Evolutionary conservation across 2,113 vertebrate genomes (phyloP).

Genomic region (Elanus axillaris): DNA sequence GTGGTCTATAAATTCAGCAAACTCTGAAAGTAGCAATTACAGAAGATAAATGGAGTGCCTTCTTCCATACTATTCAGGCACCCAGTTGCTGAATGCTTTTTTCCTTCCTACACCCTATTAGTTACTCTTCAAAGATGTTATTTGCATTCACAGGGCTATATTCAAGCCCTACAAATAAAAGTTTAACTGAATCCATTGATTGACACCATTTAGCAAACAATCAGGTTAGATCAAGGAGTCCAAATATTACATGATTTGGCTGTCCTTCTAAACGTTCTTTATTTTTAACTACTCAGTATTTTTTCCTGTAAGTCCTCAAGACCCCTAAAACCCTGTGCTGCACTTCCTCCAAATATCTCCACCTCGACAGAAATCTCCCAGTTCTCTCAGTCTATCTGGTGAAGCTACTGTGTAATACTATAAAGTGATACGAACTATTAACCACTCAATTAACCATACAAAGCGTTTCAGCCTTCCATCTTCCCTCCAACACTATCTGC

Average conservation of each 20-base stretch:
- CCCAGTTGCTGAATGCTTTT: background rate
- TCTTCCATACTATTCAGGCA: background rate
- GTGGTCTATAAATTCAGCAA: background rate
- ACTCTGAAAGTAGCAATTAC: background rate
- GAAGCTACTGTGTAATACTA: background rate
- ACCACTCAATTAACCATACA: background rate
- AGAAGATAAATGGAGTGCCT: background rate
- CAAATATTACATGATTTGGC: background rate
- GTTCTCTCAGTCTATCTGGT: background rate
- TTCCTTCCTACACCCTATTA: background rate
- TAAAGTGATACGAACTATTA: background rate
- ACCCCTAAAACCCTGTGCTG: background rate
- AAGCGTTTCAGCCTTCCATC: background rate
- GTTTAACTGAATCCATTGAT: background rate
- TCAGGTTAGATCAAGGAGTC: background rate
- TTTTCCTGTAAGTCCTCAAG: background rate
- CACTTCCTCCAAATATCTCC: background rate
- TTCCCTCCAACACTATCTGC: background rate
- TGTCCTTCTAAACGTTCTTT: background rate
- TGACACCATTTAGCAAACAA: background rate
- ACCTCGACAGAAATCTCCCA: fast-evolving
- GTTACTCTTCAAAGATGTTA: background rate
- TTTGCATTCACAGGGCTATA: background rate
- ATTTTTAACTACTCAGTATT: background rate
- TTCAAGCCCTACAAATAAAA: background rate